Base-by-base conservation (phyloP, 1,140 invertebrate species). In the Cydia strobilella region DNA sequence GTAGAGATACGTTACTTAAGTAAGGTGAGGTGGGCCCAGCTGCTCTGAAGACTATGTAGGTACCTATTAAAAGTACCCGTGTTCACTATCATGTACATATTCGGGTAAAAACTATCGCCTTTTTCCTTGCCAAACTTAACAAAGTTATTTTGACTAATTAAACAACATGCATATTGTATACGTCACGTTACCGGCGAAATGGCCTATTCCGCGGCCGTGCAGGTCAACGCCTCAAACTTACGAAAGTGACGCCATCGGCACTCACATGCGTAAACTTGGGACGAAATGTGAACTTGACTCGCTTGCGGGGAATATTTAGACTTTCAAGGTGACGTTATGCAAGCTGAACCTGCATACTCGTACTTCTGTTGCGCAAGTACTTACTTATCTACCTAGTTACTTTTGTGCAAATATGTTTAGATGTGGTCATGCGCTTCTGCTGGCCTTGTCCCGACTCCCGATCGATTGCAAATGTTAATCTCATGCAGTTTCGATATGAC, bases 261-360 rank as follows among this genome's bases (percentile, higher is more conserved):
- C 65, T 35, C 31, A 39, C n/a, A 69, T 42, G 13, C 63, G 65
- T 69, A 69, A 69, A 69, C 65, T 69, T 69, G 65, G 42, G 31
- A 69, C 65, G 35, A 69, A 69, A 69, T 69, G 65, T 69, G 65
- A 69, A 69, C 65, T 69, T 69, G 65, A 69, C 65, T 69, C 9
- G 7, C 65, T 69, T 35, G 65, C 31, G 27, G n/a, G 27, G 35
- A 69, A 69, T 35, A 69, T 69, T 69, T 69, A 42, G 27, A 31
- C 65, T 18, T 39, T 69, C 65, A 69, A 69, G 65, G 65, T 69
- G 31, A 69, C 31, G 7, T 69, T 42, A 35, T 31, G 31, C 65
- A 42, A 69, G 31, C 65, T 13, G 27, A 63, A 69, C 65, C 65
- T 18, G 65, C 65, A 69, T 18, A 69, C 65, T 69, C 65, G 42